Base-by-base conservation (phyloP, 2,113 vertebrate species). In the Taxidea taxus region DNA sequence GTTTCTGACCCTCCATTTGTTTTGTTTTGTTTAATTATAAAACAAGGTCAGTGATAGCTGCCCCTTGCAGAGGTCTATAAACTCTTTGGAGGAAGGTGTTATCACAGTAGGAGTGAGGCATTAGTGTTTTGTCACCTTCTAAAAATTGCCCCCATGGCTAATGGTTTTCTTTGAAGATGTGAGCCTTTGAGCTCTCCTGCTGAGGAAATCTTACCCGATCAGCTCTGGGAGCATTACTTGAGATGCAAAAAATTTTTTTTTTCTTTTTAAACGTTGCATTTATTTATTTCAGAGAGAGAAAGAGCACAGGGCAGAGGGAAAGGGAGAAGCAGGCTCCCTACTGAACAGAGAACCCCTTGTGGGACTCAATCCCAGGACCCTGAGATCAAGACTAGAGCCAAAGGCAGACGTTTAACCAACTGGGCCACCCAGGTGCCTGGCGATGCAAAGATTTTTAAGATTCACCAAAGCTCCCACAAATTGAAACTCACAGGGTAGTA, bases 101-200 rank as follows among this genome's bases (percentile, higher is more conserved):
- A 39, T 64, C 90, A 31, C 84, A 89, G 29, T 49, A 51, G 18
- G 25, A 47, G 68, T 15, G 5, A 89, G 74, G 49, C 51, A 64
- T 87, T 74, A 68, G 18, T 54, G 68, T 96, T 89, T 97, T 94
- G 70, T 97, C 93, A 75, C 97, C 97, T 97, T 97, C 91, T 78
- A 81, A 87, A 95, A 93, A 70, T 18, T 78, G 60, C 31, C 83
- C 74, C 88, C 60, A 44, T 31, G 44, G 83, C 72, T 97, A 91
- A 97, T 95, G 93, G 93, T 88, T 91, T 91, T 87, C 95, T 97
- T 96, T 97, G 97, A 96, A 97, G 87, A 70, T 10, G 42, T 0
- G 8, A 84, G 94, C 90, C 86, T 94, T 89, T 75, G 92, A 92
- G 85, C 64, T 92, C 58, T 91, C 83, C 42, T 75, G 81, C 70